These are phyloP conservation scores for Apostichopus leukothele DNA, from an alignment of 53 echinoderm and acorn worm genomes.

Conservation along the genomic window DNA sequence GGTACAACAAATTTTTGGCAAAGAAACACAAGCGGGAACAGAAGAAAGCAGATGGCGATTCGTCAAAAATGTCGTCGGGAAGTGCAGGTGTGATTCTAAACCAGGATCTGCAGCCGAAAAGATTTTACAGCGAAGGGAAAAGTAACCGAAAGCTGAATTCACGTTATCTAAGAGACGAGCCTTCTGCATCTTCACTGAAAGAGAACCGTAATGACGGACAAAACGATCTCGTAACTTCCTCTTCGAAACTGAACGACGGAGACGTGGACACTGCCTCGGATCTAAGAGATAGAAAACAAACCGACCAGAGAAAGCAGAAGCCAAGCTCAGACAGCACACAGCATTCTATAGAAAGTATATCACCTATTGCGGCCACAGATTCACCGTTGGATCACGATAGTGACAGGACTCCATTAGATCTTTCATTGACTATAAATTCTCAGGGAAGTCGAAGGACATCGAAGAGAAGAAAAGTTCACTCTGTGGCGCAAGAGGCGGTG, in stretches of 20 bases:
- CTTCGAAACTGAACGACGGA: too few species aligned
- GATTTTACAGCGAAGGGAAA: too few species aligned
- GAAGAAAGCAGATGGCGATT: background rate
- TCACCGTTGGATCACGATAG: background rate
- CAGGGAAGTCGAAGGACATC: background rate
- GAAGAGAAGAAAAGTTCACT: background rate
- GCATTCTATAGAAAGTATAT: too few species aligned
- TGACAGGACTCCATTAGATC: background rate
- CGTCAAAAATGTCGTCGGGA: background rate
- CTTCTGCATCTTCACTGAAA: too few species aligned
- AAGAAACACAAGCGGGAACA: background rate
- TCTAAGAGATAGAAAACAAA: background rate
- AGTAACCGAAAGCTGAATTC: too few species aligned
- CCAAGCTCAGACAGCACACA: background rate
- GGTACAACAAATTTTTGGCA: conserved; percentile 9
- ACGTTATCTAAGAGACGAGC: too few species aligned
- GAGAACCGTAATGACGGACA: too few species aligned
- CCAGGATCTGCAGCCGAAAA: too few species aligned
- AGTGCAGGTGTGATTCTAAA: too few species aligned
- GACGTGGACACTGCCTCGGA: too few species aligned
- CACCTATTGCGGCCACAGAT: too few species aligned
- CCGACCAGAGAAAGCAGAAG: background rate
- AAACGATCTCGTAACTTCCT: too few species aligned
- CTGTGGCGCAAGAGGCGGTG: background rate
- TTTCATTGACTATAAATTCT: background rate